Base-by-base conservation (phyloP, 2,113 vertebrate genomes). In the Agapornis roseicollis region DNA sequence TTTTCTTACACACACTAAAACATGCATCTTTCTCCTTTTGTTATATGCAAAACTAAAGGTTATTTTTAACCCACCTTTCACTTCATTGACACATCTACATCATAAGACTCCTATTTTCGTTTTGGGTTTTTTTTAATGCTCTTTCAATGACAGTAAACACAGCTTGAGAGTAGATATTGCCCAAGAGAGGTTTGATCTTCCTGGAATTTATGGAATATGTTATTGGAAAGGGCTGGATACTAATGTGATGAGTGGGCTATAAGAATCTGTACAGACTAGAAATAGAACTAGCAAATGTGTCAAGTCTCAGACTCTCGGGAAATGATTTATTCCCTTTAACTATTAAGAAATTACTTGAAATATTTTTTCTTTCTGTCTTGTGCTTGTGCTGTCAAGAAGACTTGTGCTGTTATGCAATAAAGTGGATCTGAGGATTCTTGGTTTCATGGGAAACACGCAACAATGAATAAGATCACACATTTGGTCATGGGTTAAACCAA, bases 91-190 rank as follows among this genome's bases (percentile, higher is more conserved):
- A 60, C 1, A 6, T 8, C 29, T 37, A 19, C 17, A 41, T 47
- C 78, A 17, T 23, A 47, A 80, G 33, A 46, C 9, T 78, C 8
- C n/a, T 66, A 5, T 2, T 55, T 14, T 29, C 6, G 2, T 44
- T 35, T 31, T 5, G 37, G 31, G 3, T 0, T 1, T n/a, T 44
- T 71, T 88, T 46, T 1, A 55, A 22, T 71, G 42, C 1, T 66
- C 5, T 55, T 88, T 61, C 41, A 29, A 20, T 88, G 44, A 14
- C 41, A 76, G 17, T 33, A 92, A 61, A 1, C 6, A 44, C 72
- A 29, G 2, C 24, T 74, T 56, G 19, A 61, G 37, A 25, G 27
- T 46, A 69, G 65, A 56, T 70, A 42, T 11, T 64, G 7, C 41
- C 22, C 83, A 88, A 77, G 10, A 78, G 9, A 64, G 52, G 66